Percentiles rank a stretch among this genome's conserved stretches.
Conservation (phyloP, 2,113 vertebrate genomes). For the Channa maculata region DNA sequence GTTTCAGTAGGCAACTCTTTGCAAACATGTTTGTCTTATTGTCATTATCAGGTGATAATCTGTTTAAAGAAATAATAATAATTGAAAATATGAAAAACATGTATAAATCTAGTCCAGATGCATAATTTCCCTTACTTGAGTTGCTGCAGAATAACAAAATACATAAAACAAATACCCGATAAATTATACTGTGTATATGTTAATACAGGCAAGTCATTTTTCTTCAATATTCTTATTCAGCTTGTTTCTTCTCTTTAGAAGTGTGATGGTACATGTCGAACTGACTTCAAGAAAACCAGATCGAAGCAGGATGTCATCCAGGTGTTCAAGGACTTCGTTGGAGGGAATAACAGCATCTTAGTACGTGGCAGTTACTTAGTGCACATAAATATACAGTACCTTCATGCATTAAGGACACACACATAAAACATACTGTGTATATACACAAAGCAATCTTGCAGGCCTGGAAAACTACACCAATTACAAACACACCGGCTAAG, state of each 20-base stretch:
- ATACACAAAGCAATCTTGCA: not conserved
- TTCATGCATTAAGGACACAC: not conserved
- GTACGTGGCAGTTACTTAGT: constrained; percentile 77
- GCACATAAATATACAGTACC: not conserved
- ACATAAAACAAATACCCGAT: not conserved
- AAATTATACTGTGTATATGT: too few species aligned
- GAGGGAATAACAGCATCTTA: constrained; percentile 86
- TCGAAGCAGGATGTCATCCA: constrained; percentile 89
- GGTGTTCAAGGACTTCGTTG: constrained; percentile 92
- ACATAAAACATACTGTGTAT: not conserved
- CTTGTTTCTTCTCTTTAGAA: constrained; percentile 82
- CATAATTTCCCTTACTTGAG: too few species aligned
- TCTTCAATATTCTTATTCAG: not conserved
- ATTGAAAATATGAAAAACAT: too few species aligned
- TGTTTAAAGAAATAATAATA: too few species aligned
- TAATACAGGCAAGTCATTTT: not conserved
- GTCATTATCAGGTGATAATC: too few species aligned
- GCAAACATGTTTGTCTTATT: too few species aligned
- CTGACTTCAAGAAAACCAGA: constrained; percentile 95
- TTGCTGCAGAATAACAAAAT: not conserved
- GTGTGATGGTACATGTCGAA: constrained; percentile 92
- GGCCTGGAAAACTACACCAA: constrained; percentile 4
- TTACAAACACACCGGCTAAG: constrained; percentile 12
- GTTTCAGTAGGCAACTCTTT: too few species aligned
- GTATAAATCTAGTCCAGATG: too few species aligned